Percentiles rank a stretch among this genome's conserved stretches.
These are phyloP conservation scores for Thaleichthys pacificus DNA, from an alignment of 2,797 vertebrate species.

Conservation along the genomic window DNA sequence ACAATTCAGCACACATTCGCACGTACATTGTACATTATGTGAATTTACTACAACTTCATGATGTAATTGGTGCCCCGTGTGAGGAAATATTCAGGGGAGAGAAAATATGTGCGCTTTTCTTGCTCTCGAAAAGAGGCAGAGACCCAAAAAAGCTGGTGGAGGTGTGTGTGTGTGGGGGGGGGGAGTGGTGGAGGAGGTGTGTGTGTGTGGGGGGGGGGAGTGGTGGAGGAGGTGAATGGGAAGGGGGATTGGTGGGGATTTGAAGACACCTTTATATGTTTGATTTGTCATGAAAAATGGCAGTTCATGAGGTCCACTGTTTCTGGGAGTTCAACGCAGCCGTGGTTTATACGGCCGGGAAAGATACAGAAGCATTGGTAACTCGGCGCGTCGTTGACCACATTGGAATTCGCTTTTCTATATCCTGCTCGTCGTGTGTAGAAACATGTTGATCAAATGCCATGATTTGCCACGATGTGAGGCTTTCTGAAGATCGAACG, in stretches of 20 bases:
- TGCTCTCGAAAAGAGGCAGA: constrained; percentile 17
- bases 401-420: neutral
- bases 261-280: neutral
- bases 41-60: constrained; percentile 47
- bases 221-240: neutral
- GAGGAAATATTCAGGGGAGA: neutral
- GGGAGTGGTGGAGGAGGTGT: neutral
- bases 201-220: neutral
- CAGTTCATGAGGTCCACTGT: constrained; percentile 11
- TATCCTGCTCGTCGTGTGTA: neutral
- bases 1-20: constrained; percentile 12
- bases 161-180: neutral
- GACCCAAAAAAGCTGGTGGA: constrained; percentile 16
- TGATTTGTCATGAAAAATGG: constrained; percentile 1
- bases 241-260: neutral
- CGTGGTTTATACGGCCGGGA: constrained; percentile 2
- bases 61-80: constrained; percentile 35
- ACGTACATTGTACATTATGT: constrained; percentile 44
- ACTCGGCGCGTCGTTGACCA: neutral
- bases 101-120: constrained; percentile 15
- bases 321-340: neutral
- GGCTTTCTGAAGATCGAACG: neutral
- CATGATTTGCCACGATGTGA: neutral
- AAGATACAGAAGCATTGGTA: neutral
- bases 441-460: neutral